Evolutionary conservation across 2,797 vertebrate genomes (phyloP).

Genomic region (Manis crassicaudata): DNA sequence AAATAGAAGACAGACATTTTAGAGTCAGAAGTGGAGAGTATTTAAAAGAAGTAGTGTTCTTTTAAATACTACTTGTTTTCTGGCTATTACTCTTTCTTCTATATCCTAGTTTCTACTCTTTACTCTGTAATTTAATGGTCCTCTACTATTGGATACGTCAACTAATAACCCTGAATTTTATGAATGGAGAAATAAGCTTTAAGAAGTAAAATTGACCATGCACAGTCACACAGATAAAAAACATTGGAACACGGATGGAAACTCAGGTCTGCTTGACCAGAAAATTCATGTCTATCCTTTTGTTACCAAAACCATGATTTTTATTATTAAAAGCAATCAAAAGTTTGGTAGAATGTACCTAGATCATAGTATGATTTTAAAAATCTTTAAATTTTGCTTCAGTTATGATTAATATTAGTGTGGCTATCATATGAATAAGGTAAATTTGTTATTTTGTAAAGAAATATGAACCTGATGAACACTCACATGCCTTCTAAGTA

Average conservation of each 20-base stretch:
- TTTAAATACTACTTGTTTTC: neutral
- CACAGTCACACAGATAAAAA: neutral
- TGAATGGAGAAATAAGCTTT: neutral
- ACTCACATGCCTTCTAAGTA: neutral
- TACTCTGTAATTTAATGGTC: neutral
- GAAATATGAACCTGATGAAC: neutral
- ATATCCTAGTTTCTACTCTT: neutral
- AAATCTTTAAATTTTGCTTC: neutral
- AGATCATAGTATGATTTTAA: neutral
- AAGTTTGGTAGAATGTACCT: neutral
- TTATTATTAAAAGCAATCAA: neutral
- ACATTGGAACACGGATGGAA: neutral
- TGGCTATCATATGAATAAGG: neutral
- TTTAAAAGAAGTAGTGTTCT: neutral
- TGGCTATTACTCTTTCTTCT: neutral
- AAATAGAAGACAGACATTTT: neutral
- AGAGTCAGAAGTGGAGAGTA: neutral
- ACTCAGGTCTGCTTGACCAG: neutral
- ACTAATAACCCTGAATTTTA: neutral
- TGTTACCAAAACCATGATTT: neutral
- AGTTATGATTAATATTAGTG: neutral
- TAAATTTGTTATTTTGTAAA: neutral
- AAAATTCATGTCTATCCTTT: neutral
- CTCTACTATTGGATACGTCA: neutral
- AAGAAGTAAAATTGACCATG: neutral